Percentiles rank a stretch among this genome's conserved stretches.
phyloP scores from a whole-genome alignment of 2,888 invertebrate species.

The Patella depressa region DNA sequence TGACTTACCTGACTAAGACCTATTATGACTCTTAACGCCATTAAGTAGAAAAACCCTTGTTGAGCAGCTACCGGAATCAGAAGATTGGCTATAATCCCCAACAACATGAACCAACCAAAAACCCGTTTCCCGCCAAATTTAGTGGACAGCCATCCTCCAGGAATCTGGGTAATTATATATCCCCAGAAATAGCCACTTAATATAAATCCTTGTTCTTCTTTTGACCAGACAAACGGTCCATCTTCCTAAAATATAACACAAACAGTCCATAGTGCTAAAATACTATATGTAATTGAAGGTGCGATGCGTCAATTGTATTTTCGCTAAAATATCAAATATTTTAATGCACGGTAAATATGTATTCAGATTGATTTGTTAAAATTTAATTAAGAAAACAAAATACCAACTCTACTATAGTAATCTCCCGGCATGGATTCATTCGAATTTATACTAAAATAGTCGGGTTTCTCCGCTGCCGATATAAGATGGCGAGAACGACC shows the following conservation, averaged over 20 bases:
- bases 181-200: constrained; percentile 68
- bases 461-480: too few relatives aligned
- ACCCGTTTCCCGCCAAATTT: constrained; percentile 88
- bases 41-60: constrained; percentile 79
- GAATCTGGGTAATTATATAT: constrained; percentile 65
- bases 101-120: constrained; percentile 83
- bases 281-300: too few relatives aligned
- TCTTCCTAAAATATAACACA: constrained; percentile 33
- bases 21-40: constrained; percentile 81
- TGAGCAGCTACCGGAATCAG: constrained; percentile 83
- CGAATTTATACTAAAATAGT: too few relatives aligned
- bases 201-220: constrained; percentile 58
- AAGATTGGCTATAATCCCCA: constrained; percentile 84
- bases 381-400: too few relatives aligned
- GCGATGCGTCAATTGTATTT: too few relatives aligned
- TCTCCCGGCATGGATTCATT: too few relatives aligned
- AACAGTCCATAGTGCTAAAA: too few relatives aligned
- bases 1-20: constrained; percentile 82
- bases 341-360: too few relatives aligned
- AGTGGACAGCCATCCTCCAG: constrained; percentile 77
- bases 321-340: too few relatives aligned
- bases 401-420: too few relatives aligned
- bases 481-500: too few relatives aligned
- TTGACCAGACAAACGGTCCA: constrained; percentile 60
- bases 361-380: too few relatives aligned